Base-by-base conservation (phyloP, 2,888 invertebrate genomes). In the Drosophila austrosaltans region DNA sequence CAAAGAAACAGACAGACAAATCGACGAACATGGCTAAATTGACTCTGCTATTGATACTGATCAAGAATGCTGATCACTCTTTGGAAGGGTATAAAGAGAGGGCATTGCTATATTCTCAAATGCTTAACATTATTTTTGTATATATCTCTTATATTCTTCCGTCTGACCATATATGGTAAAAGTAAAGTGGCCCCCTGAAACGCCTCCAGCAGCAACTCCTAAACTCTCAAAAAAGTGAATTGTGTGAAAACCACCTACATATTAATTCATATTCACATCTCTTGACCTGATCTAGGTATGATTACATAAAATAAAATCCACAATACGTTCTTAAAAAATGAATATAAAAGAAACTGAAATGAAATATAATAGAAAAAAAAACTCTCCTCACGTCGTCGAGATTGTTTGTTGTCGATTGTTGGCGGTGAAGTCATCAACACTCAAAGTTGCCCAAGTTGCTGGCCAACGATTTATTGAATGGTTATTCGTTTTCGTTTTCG, bases 361-460 rank as follows among this genome's bases (percentile, higher is more conserved):
- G 60, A n/a, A 30, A 57, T 28, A 54, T 54, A 30, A 30, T 57
- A 22, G 48, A n/a, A 8, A 53, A 32, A 72, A 63, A 72, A 77
- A 72, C 59, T 68, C 76, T 54, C 54, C 76, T 72, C 82, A 78
- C 84, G 77, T 78, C 67, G 36, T 36, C 36, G 36, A 30, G 30
- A 30, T 30, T 30, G 30, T 30, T 36, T 1, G 36, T 36, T 10
- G 36, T 63, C 48, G 10, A 22, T 48, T 48, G 62, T 54, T 8
- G 44, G 54, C 62, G 82, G 82, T 84, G 83, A 84, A 84, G 83
- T 84, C 83, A 84, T 84, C 48, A 25, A 10, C 48, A 48, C 8
- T 48, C 83, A 75, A 78, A 78, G 69, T 75, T 63, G 70, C 48
- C 48, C 22, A 63, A 63, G 53, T 66, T 59, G 68, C 53, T 69